These are phyloP conservation scores for Drosophila insularis DNA, from an alignment of 1,140 invertebrate species.

Conservation along the genomic window DNA sequence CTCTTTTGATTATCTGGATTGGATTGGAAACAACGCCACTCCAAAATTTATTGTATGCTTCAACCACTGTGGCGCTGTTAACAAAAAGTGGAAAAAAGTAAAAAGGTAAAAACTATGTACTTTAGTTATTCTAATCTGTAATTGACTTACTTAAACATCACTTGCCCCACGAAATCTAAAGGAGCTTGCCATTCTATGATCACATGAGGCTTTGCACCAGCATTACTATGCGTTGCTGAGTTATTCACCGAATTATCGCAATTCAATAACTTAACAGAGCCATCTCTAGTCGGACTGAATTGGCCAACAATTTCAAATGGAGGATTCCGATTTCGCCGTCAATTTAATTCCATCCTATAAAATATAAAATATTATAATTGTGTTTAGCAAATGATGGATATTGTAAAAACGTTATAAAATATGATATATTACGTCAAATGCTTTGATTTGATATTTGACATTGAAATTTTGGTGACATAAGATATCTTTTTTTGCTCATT, in stretches of 20 bases:
- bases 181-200: conserved; percentile 89
- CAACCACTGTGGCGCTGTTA: conserved; percentile 89
- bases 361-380: too few species aligned
- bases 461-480: too few species aligned
- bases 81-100: too few species aligned
- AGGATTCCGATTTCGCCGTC: conserved; percentile 78
- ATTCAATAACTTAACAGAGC: conserved; percentile 84
- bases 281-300: conserved; percentile 84
- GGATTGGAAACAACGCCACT: conserved; percentile 87
- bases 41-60: conserved; percentile 90
- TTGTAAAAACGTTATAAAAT: too few species aligned
- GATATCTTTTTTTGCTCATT: too few species aligned
- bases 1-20: conserved; percentile 84
- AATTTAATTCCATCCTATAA: background rate
- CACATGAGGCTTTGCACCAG: conserved; percentile 86
- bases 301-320: conserved; percentile 83
- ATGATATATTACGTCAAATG: too few species aligned
- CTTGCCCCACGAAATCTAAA: conserved; percentile 86
- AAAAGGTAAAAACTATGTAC: background rate
- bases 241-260: conserved; percentile 85
- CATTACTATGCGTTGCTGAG: conserved; percentile 87
- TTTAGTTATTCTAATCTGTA: background rate
- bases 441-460: too few species aligned
- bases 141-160: conserved; percentile 89
- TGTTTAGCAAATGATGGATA: too few species aligned